Conservation (phyloP, 2,113 vertebrate species). For the Fregetta grallaria region DNA sequence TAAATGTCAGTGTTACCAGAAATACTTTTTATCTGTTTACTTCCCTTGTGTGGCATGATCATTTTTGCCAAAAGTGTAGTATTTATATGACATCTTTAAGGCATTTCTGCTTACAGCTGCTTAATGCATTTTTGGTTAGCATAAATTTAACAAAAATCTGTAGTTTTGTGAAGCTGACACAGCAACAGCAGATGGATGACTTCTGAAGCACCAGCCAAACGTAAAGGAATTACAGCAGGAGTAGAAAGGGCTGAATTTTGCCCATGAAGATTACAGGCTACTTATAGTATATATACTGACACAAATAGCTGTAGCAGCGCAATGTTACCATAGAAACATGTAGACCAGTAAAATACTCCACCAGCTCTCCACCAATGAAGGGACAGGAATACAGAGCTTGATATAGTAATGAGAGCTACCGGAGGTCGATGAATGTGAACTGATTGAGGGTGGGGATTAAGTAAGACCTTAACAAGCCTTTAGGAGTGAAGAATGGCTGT, state of each 20-base stretch:
- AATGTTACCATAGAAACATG: slow-evolving; percentile 72
- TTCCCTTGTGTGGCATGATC: not conserved
- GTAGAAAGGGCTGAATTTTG: not conserved
- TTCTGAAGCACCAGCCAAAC: slow-evolving; percentile 8
- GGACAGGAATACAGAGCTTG: slow-evolving; percentile 23
- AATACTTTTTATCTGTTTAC: not conserved
- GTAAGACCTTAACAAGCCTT: slow-evolving; percentile 7
- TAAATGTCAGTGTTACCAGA: not conserved
- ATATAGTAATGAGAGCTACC: slow-evolving; percentile 42
- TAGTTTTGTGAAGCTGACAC: not conserved
- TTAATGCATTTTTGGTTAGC: not conserved
- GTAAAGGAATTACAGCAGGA: not conserved
- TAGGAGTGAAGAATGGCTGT: not conserved
- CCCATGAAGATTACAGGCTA: slow-evolving; percentile 54
- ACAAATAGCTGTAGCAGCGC: slow-evolving; percentile 62
- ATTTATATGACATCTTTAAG: not conserved
- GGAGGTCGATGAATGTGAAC: slow-evolving; percentile 23
- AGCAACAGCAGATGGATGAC: slow-evolving; percentile 11
- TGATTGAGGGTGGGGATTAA: slow-evolving; percentile 50
- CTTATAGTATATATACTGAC: slow-evolving; percentile 71
- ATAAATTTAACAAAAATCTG: not conserved
- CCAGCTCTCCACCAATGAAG: slow-evolving; percentile 40
- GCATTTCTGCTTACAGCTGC: not conserved
- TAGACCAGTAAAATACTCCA: slow-evolving; percentile 59
- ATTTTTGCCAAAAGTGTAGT: not conserved